Conservation (phyloP, 2,888 invertebrate species). For the Drosophila infuscata region DNA sequence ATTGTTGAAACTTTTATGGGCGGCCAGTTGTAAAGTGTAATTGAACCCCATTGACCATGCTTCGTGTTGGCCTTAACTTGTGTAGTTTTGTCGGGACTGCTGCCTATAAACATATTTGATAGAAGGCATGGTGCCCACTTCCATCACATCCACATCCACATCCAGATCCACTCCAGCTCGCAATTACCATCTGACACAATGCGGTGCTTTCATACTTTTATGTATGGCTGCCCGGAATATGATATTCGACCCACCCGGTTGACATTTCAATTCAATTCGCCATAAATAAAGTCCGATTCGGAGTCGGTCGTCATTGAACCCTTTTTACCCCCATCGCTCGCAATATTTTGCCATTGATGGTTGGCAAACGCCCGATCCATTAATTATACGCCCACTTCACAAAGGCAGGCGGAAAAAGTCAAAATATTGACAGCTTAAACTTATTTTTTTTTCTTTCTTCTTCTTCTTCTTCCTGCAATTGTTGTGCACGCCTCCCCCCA, state of each 20-base stretch:
- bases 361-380: constrained; percentile 65
- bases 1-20: constrained; percentile 49
- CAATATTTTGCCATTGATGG: constrained; percentile 74
- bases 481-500: constrained; percentile 33
- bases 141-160: constrained; percentile 8
- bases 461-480: constrained; percentile 55
- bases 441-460: constrained; percentile 38
- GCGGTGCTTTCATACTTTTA: constrained; percentile 60
- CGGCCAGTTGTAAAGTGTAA: constrained; percentile 55
- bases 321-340: constrained; percentile 62
- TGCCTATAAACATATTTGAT: constrained; percentile 47
- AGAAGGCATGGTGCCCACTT: constrained; percentile 4
- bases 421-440: constrained; percentile 83
- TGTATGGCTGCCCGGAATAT: constrained; percentile 50
- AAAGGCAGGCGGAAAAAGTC: constrained; percentile 75
- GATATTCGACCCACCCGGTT: constrained; percentile 76
- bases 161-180: constrained; percentile 24
- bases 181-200: constrained; percentile 66
- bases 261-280: constrained; percentile 80
- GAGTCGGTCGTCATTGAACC: constrained; percentile 44
- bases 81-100: constrained; percentile 34
- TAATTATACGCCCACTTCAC: constrained; percentile 83
- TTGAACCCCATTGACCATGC: constrained; percentile 58
- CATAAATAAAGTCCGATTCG: constrained; percentile 78
- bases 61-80: constrained; percentile 14